Conservation (phyloP, 2,797 vertebrate genomes). For the Centropyge bicolor region DNA sequence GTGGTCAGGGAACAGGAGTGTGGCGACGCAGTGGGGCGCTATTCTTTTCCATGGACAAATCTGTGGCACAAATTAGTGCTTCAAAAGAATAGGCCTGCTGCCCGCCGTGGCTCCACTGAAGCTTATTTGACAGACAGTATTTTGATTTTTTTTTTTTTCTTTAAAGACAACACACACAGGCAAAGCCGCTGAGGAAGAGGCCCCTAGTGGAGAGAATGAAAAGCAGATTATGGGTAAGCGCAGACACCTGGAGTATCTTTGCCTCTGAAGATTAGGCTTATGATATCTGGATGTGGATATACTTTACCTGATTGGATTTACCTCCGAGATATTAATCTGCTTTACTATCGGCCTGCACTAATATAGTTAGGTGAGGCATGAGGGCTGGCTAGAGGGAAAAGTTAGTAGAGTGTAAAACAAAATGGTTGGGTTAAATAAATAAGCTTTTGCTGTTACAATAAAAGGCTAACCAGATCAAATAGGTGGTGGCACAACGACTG, state of each 20-base stretch:
- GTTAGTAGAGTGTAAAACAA: background rate
- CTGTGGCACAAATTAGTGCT: conserved; percentile 36
- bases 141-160: conserved; percentile 12
- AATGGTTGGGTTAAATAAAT: conserved; percentile 21
- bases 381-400: background rate
- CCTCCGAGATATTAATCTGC: conserved; percentile 23
- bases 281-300: conserved; percentile 36
- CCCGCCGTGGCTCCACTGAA: conserved; percentile 18
- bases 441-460: conserved; percentile 12
- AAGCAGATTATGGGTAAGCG: conserved; percentile 15
- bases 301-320: conserved; percentile 40
- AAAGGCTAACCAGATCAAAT: conserved; percentile 39
- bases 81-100: conserved; percentile 19
- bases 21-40: conserved; percentile 18
- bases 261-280: conserved; percentile 13
- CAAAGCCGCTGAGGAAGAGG: background rate
- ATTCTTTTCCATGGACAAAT: conserved; percentile 38
- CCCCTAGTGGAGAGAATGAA: conserved; percentile 7
- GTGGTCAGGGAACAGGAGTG: conserved; percentile 41
- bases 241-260: conserved; percentile 11
- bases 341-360: background rate
- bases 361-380: background rate
- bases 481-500: conserved; percentile 32
- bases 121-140: conserved; percentile 27
- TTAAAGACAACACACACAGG: background rate